phyloP scores from a whole-genome alignment of 64 coral and sea anemone genomes.

The Acropora yongei region DNA sequence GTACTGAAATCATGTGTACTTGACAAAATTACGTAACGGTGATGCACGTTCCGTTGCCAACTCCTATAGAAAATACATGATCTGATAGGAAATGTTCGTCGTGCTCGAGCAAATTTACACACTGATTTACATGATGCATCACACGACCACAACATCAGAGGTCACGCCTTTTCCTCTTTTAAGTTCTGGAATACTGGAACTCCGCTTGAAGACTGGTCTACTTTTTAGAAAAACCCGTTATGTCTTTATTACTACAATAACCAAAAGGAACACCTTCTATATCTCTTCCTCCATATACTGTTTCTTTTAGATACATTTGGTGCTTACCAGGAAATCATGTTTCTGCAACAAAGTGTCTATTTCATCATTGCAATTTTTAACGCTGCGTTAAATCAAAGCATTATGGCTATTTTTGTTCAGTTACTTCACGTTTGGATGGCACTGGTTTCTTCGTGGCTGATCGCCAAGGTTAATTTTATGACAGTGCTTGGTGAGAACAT shows the following conservation, averaged over 20 bases:
- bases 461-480: constrained; percentile 5
- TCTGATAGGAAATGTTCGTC: constrained; percentile 11
- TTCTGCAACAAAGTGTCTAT: neutral
- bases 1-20: too few relatives aligned
- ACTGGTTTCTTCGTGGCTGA: constrained; percentile 1
- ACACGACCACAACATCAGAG: neutral
- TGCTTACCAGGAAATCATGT: neutral
- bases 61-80: neutral
- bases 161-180: constrained; percentile 1
- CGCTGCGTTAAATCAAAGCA: neutral
- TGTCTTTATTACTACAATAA: constrained; percentile 1
- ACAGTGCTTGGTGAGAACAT: constrained; percentile 21
- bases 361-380: neutral
- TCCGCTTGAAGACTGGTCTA: neutral
- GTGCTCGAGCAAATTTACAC: too few relatives aligned
- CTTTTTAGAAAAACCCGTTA: neutral
- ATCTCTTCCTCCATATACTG: neutral
- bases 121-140: constrained; percentile 13
- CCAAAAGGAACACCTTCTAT: neutral
- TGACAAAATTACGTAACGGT: too few relatives aligned
- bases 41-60: too few relatives aligned
- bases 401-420: neutral
- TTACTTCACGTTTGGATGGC: constrained; percentile 20
- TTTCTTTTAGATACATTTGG: too few relatives aligned
- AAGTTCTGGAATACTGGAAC: neutral